Evolutionary conservation across 2,113 vertebrate genomes (phyloP).

Genomic region (Baryphthengus martii): DNA sequence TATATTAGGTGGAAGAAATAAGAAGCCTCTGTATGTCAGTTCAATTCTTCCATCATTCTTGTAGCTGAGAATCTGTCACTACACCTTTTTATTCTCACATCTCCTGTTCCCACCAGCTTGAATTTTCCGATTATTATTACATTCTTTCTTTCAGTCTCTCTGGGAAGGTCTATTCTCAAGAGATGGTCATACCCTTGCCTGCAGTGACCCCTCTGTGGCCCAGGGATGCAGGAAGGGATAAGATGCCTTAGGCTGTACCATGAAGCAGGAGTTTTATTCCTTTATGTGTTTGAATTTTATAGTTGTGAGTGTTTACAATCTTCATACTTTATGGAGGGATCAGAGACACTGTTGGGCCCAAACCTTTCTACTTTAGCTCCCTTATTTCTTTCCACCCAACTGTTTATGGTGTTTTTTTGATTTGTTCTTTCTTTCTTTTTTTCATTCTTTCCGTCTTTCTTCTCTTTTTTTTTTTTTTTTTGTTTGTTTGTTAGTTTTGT

Average conservation of each 20-base stretch:
- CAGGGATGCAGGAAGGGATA: not conserved
- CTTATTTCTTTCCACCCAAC: not conserved
- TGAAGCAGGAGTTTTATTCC: not conserved
- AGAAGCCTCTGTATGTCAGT: not conserved
- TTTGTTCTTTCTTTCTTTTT: accelerated
- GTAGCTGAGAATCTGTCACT: not conserved
- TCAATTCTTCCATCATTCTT: not conserved
- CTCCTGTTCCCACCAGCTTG: not conserved
- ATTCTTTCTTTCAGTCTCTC: not conserved
- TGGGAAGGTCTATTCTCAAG: not conserved
- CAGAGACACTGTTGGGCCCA: not conserved
- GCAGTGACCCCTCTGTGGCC: not conserved
- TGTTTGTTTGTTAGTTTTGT: too few species aligned
- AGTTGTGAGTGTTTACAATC: not conserved
- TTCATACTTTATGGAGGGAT: not conserved
- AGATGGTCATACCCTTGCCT: not conserved
- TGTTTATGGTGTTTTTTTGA: not conserved
- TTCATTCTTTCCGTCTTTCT: not conserved
- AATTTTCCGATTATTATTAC: not conserved
- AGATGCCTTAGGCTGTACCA: not conserved
- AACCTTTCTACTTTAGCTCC: not conserved
- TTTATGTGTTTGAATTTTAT: not conserved
- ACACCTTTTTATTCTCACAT: not conserved
- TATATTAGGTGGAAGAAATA: not conserved
- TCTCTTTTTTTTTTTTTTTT: too few species aligned